Evolutionary conservation across 2,888 invertebrate genomes (phyloP).

Genomic region (Drosophila neonasuta): DNA sequence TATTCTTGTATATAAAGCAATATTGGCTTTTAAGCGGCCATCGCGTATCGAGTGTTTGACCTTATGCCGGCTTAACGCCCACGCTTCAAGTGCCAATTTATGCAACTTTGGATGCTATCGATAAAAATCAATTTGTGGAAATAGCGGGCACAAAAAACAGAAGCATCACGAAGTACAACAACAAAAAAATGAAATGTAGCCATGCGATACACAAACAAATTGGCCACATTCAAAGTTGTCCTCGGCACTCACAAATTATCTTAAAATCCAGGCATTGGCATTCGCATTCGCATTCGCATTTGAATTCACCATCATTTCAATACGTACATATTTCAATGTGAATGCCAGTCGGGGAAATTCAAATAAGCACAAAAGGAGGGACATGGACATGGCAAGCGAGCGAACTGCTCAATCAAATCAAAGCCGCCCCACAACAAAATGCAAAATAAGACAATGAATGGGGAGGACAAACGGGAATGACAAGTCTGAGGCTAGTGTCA

Average conservation of each 20-base stretch:
- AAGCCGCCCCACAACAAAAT: conserved; percentile 50
- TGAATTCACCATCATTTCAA: conserved; percentile 21
- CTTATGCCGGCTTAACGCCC: conserved; percentile 44
- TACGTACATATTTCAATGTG: conserved; percentile 47
- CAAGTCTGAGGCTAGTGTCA: conserved; percentile 46
- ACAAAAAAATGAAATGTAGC: not conserved
- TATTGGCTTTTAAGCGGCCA: conserved; percentile 55
- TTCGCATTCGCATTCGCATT: conserved; percentile 2
- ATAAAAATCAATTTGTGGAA: conserved; percentile 66
- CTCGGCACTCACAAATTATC: conserved; percentile 51
- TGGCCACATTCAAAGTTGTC: conserved; percentile 45
- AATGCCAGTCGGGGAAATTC: conserved; percentile 49
- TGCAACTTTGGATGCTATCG: conserved; percentile 58
- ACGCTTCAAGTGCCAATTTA: conserved; percentile 60
- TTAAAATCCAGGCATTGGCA: conserved; percentile 44
- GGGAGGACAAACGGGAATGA: conserved; percentile 12
- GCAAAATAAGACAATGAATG: conserved; percentile 64
- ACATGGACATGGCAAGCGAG: conserved; percentile 35
- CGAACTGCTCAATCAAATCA: conserved; percentile 72
- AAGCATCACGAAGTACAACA: not conserved
- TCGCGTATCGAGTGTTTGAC: conserved; percentile 48
- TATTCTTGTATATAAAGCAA: conserved; percentile 18
- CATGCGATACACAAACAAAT: conserved; percentile 46
- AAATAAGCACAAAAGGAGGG: conserved; percentile 53
- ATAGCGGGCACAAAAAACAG: conserved; percentile 29